Evolutionary conservation across 53 echinoderm and acorn worm species (phyloP), one percentile per base, ranked within the genome.

Genomic region (Echinarachnius parma): DNA sequence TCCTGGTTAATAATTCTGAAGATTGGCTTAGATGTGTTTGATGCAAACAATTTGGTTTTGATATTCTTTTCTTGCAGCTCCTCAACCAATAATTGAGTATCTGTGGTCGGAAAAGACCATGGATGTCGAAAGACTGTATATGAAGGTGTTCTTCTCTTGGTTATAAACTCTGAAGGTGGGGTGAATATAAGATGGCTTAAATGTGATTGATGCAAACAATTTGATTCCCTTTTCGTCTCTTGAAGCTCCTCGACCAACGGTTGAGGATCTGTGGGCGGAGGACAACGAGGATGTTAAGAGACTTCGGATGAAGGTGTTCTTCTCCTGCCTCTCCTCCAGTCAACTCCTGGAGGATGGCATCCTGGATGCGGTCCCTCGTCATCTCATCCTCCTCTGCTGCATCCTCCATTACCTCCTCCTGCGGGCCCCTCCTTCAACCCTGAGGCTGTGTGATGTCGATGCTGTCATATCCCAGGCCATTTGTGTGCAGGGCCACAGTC

Each of bases 401-500:
- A n/a, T 89, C 26, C 69, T 89, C 1, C 84, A 78, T 11, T 89
- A 72, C 57, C 54, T 89, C 42, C 59, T 80, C 46, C 29, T 63
- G 24, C 25, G 62, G 26, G 76, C 50, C 16, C 53, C 77, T 1
- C 64, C 74, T 10, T 25, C 61, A 11, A 67, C 79, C 15, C 61
- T 89, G 20, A 65, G 59, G 30, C 67, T 76, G 56, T 80, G 70
- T 53, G 89, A 89, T 20, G 48, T 89, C 28, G 84, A 89, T 68
- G 89, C 89, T 18, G 84, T 89, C 49, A 30, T 84, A 8, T 80
- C 84, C 33, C 89, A 89, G 46, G 84, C 84, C 25, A 77, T 84
- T 3, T 80, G 66, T 32, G 31, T 79, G 5, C 32, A 48, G 35
- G 46, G 24, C 59, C 45, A 79, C 44, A 42, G 19, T 44, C 66